Evolutionary conservation across 2,888 invertebrate species (phyloP), one percentile per base, ranked within the genome.

Genomic region (Anticlea derivata): DNA sequence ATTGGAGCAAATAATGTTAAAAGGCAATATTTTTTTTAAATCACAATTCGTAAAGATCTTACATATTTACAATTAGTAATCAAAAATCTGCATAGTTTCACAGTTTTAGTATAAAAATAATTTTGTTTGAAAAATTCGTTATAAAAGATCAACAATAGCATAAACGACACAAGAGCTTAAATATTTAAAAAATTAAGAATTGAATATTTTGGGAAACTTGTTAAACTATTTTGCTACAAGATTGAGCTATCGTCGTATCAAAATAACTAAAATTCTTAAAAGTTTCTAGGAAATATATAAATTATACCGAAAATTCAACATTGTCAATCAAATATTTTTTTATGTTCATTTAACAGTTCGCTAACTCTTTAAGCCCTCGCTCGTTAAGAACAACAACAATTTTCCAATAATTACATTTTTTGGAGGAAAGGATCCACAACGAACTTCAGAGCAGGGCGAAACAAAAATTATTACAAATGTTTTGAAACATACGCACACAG

Each of bases 21-120:
- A 52, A 55, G 55, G 60, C 62, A 66, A 49, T 59, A 67, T 69
- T 73, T 70, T 68, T 73, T 71, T 63, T 65, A 75, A 74, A 78
- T 80, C 75, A 78, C 76, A 69, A 70, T 70, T 63, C 74, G 66
- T 75, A 62, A 74, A 74, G 72, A 78, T 69, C 75, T 78, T 83
- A 83, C 83, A 83, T 83, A 83, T 84, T 78, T 83, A 85, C 83
- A 82, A 24, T 48, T 49, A 48, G 38, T 43, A 53, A 48, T 53
- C 7, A 43, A 52, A 55, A 48, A 45, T 40, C 53, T 39, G 53
- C 35, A 26, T 37, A 33, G 47, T 41, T 24, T 23, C 31, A 46
- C 48, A 53, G 53, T 30, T 48, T 53, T 48, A 39, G 34, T 54
- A 54, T 50, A 50, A 50, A 47, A 55, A 50, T 48, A 50, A 39